A percentile compares a stretch with the other conserved stretches of the same genome.
Conservation (phyloP, 2,797 vertebrate genomes). For the Sebastes wilsoni region DNA sequence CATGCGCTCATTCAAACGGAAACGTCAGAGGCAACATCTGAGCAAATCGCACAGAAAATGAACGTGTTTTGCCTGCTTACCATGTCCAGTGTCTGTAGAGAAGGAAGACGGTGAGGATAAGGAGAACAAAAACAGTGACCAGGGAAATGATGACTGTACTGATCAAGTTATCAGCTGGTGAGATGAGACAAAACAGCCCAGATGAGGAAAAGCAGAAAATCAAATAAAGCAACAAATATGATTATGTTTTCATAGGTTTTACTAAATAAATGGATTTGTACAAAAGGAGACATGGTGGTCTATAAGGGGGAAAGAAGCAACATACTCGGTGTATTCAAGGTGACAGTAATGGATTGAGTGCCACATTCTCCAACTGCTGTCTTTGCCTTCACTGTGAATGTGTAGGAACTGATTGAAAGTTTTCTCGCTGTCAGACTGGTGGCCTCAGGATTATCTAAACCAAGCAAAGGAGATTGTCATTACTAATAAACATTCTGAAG, state of each 20-base stretch:
- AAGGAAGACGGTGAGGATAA: slow-evolving; percentile 78
- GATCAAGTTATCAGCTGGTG: slow-evolving; percentile 79
- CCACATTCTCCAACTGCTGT: slow-evolving; percentile 67
- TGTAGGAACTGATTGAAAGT: slow-evolving; percentile 47
- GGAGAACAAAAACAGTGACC: slow-evolving; percentile 70
- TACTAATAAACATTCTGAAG: not conserved
- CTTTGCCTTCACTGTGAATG: slow-evolving; percentile 57
- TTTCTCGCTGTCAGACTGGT: slow-evolving; percentile 33
- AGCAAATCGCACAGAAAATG: not conserved
- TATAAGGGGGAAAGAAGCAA: not conserved
- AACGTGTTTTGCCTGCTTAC: slow-evolving; percentile 64
- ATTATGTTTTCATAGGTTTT: not conserved
- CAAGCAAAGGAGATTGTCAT: not conserved
- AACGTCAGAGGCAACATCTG: not conserved
- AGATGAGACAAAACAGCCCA: slow-evolving; percentile 18
- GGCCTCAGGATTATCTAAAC: slow-evolving; percentile 16
- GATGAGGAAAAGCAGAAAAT: not conserved
- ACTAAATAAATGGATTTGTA: not conserved
- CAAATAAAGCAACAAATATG: not conserved
- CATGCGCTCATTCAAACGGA: not conserved
- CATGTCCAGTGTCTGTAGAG: slow-evolving; percentile 86
- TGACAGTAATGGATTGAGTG: accelerated
- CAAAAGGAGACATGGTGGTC: not conserved
- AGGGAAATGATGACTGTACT: slow-evolving; percentile 77
- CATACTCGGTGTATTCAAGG: slow-evolving; percentile 38